Evolutionary conservation across 2,797 vertebrate species (phyloP), one percentile per base, ranked within the genome.

Genomic region (Macrochelys suwanniensis): DNA sequence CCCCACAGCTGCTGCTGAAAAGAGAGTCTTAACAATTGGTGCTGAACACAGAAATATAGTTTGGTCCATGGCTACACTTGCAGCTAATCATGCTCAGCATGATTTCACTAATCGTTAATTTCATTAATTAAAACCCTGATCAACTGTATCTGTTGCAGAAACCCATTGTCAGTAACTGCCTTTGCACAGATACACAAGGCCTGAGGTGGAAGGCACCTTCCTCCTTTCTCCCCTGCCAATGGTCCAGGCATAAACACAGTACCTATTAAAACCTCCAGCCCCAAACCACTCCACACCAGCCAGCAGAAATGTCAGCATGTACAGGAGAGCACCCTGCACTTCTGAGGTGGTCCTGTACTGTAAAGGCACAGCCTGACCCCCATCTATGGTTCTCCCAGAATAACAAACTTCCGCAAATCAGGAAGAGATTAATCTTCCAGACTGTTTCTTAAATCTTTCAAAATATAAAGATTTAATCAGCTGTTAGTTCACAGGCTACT

Each of bases 91-190:
- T 68, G n/a, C 33, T 65, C 7, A 65, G 33, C 7, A 57, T 4
- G n/a, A 84, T 71, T 89, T 90, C 47, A 51, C 45, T 89, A 57
- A 90, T 16, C 77, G 57, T 51, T 94, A 78, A 89, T 78, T 86
- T 88, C 65, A 89, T 90, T 93, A 94, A 80, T 68, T 45, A 90
- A 53, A 93, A 49, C 9, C 77, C 80, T 53, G 10, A 86, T 86
- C 77, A 79, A 13, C 84, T 95, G 51, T 68, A 94, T 51, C 21
- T 85, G 53, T 82, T 90, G 93, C 31, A 26, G 88, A 56, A 8
- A 57, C n/a, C 83, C 37, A 61, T 71, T 81, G 56, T 42, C 61
- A 87, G 53, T 15, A 80, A 11, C 57, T 54, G 9, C 37, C 23
- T 45, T 74, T 45, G 25, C 42, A 74, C 71, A 74, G 37, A 74